Evolutionary conservation across 2,888 invertebrate species (phyloP).

Genomic region (Caenorhabditis wallacei): DNA sequence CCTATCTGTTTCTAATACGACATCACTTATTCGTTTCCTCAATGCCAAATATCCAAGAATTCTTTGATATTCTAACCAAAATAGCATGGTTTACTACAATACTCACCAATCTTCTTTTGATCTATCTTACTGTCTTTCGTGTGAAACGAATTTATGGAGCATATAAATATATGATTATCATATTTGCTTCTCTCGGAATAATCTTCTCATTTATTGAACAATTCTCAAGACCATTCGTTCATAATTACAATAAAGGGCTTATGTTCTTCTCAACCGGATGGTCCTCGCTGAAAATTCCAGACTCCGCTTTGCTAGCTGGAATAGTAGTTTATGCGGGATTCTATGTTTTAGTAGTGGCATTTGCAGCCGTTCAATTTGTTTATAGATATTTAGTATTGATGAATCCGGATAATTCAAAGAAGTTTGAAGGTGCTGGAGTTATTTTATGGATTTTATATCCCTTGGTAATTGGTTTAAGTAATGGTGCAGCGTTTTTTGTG

Average conservation of each 20-base stretch:
- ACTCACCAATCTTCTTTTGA: not conserved
- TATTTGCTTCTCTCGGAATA: not conserved
- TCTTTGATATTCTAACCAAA: not conserved
- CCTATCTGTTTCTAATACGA: no score
- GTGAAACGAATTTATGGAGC: conserved; percentile 7
- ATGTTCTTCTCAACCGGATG: conserved; percentile 1
- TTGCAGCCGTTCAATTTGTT: conserved; percentile 19
- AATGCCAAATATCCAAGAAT: not conserved
- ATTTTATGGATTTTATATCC: conserved; percentile 4
- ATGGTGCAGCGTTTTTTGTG: not conserved
- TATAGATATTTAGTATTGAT: conserved; percentile 4
- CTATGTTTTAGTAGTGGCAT: conserved; percentile 8
- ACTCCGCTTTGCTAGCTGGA: not conserved
- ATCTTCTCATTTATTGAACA: conserved; percentile 11
- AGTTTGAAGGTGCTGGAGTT: not conserved
- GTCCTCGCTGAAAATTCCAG: not conserved
- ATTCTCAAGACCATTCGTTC: conserved; percentile 2
- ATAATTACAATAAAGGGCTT: conserved; percentile 17
- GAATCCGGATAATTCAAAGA: not conserved
- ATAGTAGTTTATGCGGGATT: conserved; percentile 5
- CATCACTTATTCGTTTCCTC: no score
- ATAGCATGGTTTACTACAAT: not conserved
- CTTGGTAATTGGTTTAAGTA: not conserved
- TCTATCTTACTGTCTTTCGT: conserved; percentile 3
- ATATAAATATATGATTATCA: conserved; percentile 30